Base-by-base conservation (phyloP, 2,888 invertebrate genomes). In the Parapristionchus giblindavisi region DNA sequence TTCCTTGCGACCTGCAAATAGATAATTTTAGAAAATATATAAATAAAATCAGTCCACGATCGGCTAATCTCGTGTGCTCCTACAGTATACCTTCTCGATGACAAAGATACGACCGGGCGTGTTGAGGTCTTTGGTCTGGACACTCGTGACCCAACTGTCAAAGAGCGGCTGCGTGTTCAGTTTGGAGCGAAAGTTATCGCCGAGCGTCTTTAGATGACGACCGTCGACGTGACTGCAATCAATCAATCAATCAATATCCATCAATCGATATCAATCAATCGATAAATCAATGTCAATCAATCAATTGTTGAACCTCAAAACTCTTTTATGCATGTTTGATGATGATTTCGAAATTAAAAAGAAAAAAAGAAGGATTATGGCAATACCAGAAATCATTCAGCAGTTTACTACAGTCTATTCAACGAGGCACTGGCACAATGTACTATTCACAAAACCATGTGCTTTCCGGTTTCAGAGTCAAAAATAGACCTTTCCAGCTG, bases 81-180 rank as follows among this genome's bases (percentile, higher is more conserved):
- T 36, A 24, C 40, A 54, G 27, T 32, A 38, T 68, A 68, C 77
- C 40, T 76, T 79, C 34, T 85, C 84, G 40, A 84, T 73, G 24
- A 74, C 43, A 48, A 79, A 82, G 48, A 83, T 51, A 29, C 75
- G 78, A 17, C 77, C 78, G 48, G 77, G 73, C 24, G 77, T 70
- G 40, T 75, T 63, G 14, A 80, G 61, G 36, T 80, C 78, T 72
- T 85, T 84, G 5, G 74, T 70, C 61, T 75, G 52, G 3, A 80
- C 90, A 88, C 89, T 88, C 76, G 88, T 85, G 2, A 95, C 93
- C 99, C 99, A 99, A 86, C 98, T 97, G 87, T 99, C 96, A 88
- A 99, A 99, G 65, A 99, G 94, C 88, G 96, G 95, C 87, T 94
- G 94, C 0, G 97, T 98, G 88, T 96, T 96, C 52, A 99, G 91